Evolutionary conservation across 2,113 vertebrate genomes (phyloP), one percentile per base, ranked within the genome.

Genomic region (Progne subis): DNA sequence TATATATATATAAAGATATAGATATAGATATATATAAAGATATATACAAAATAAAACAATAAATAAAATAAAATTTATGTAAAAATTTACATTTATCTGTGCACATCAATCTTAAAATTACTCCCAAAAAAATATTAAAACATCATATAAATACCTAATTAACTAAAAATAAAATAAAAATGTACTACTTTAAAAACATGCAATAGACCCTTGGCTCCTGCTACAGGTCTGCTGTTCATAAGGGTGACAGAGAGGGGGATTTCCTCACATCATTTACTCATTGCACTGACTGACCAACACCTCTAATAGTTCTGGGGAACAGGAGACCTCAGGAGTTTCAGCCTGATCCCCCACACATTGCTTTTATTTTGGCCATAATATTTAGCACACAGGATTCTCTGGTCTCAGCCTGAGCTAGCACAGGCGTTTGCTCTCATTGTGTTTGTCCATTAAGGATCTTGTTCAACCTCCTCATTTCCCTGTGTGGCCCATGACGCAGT

Each of bases 381-480:
- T n/a, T 88, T 24, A 34, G 90, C 76, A 61, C 77, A 55, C 28
- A 47, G 75, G 87, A 91, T 95, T 93, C 82, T 90, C 85, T 80
- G 52, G 9, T 67, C 57, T 84, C 91, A 91, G 76, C 81, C 93
- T 75, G 82, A 82, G 61, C 88, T 97, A 76, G 92, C 34, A 93
- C 82, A 67, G 86, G 53, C 95, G 86, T 94, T 92, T 94, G 71
- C 82, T 94, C 9, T 81, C 49, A 7, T 18, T 41, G 68, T 95
- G 82, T 90, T 77, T 55, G 39, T 86, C 79, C 93, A 59, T 82
- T 71, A 89, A 82, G 61, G 53, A 68, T 61, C 82, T 84, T 89
- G 75, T 96, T 26, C 31, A 53, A 75, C 86, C 81, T 77, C 92
- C 95, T 86, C 56, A 12, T 94, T 95, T 82, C 91, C 87, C 87